Base-by-base conservation (phyloP, 2,888 invertebrate genomes). In the Ethmia dodecea region DNA sequence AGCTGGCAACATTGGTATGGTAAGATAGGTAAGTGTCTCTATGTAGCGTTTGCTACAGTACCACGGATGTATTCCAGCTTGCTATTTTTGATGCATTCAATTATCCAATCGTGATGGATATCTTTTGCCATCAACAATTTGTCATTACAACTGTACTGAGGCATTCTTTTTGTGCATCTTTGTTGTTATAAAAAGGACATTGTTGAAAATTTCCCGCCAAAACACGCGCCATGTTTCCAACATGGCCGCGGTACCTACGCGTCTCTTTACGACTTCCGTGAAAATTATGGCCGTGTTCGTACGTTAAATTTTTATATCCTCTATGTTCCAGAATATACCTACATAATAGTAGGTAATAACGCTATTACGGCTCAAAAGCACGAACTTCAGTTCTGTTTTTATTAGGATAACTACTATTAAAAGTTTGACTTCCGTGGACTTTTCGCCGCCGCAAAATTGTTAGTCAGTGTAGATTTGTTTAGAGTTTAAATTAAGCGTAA, bases 261-360 rank as follows among this genome's bases (percentile, higher is more conserved):
- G 61, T 62, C 71, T 69, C 64, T 81, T 81, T 81, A 81, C 75
- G 81, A 76, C 71, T 74, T 70, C 64, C 67, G 63, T 65, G 74
- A 67, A 80, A 79, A 80, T 79, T 81, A 79, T 74, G 59, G 64
- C 55, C 49, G 51, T 61, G 64, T 65, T 64, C 68, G 70, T 72
- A 65, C 71, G 72, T 76, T 74, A 78, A 77, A 80, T 67, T 81
- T 81, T 83, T 73, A 80, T 72, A 66, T 57, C 52, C 55, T 47
- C 56, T 60, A 57, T 57, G 55, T 59, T 52, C 49, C 51, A 52
- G 49, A 61, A 64, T 69, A 25, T 20, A 31, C 18, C n/a, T 20
- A 22, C 24, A 32, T 15, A 32, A 25, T 15, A 69, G 60, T 68
- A 68, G 59, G 65, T n/a, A n/a, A n/a, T n/a, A 22, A 22, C 22